phyloP scores from a whole-genome alignment of 1,140 invertebrate species.

The Tribolium castaneum region DNA sequence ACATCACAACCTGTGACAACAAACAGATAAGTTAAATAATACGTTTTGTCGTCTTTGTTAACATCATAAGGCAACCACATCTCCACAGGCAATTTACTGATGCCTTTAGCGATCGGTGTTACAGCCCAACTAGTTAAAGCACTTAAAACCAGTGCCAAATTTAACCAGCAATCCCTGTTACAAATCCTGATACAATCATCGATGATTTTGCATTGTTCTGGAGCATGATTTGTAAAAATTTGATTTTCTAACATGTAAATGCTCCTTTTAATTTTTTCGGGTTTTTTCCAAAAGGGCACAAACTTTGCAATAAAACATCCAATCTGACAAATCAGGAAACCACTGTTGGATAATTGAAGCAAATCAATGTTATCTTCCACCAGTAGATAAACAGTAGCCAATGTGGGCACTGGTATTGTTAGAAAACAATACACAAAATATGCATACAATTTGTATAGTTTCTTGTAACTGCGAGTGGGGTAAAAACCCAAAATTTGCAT shows the following conservation, averaged over 20 bases:
- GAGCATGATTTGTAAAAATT: slow-evolving; percentile 8
- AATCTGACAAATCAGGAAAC: background rate
- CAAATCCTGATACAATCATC: background rate
- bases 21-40: background rate
- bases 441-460: background rate
- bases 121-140: slow-evolving; percentile 1
- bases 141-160: background rate
- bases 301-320: slow-evolving; percentile 25
- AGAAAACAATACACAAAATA: background rate
- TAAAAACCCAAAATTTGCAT: background rate
- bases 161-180: background rate
- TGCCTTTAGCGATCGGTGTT: background rate
- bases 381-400: background rate
- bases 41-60: background rate
- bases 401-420: background rate
- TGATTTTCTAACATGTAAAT: slow-evolving; percentile 4
- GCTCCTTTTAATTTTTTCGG: background rate
- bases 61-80: slow-evolving; percentile 11
- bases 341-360: background rate
- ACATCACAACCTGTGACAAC: background rate
- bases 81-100: background rate
- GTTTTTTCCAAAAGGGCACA: slow-evolving; percentile 2
- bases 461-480: background rate
- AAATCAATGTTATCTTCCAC: background rate
- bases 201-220: slow-evolving; percentile 1